Conservation (phyloP, 2,888 invertebrate genomes). For the Nudaria mundana region DNA sequence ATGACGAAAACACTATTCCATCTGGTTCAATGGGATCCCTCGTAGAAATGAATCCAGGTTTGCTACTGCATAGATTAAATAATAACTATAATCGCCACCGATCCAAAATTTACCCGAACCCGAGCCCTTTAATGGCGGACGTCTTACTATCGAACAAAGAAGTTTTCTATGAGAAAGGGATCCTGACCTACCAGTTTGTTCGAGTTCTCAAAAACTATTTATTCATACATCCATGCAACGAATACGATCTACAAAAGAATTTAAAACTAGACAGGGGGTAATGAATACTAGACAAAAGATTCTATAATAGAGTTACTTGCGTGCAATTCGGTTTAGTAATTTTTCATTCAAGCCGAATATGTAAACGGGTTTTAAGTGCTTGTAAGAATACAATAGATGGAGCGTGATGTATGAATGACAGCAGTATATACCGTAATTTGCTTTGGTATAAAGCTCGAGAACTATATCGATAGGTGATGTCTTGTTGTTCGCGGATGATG, state of each 20-base stretch:
- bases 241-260: constrained; percentile 73
- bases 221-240: constrained; percentile 77
- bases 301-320: constrained; percentile 77
- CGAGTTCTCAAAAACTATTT: constrained; percentile 75
- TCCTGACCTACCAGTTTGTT: constrained; percentile 80
- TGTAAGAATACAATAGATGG: constrained; percentile 25
- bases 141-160: constrained; percentile 75
- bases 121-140: constrained; percentile 73
- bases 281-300: constrained; percentile 76
- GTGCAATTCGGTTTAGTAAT: constrained; percentile 65
- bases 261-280: constrained; percentile 78
- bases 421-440: constrained; percentile 17
- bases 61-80: constrained; percentile 44
- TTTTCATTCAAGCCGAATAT: constrained; percentile 40
- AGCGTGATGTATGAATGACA: constrained; percentile 19
- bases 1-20: neutral
- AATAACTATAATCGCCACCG: constrained; percentile 46
- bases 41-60: constrained; percentile 21
- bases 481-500: constrained; percentile 69
- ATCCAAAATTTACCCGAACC: constrained; percentile 60
- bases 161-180: constrained; percentile 78
- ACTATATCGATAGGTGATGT: constrained; percentile 33
- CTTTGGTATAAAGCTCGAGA: constrained; percentile 14
- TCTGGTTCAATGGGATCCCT: constrained; percentile 16
- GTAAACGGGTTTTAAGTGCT: constrained; percentile 43